Percentiles rank a stretch among this genome's conserved stretches.
Evolutionary conservation across 1,140 invertebrate species (phyloP).

Genomic region (Steinernema feltiae): DNA sequence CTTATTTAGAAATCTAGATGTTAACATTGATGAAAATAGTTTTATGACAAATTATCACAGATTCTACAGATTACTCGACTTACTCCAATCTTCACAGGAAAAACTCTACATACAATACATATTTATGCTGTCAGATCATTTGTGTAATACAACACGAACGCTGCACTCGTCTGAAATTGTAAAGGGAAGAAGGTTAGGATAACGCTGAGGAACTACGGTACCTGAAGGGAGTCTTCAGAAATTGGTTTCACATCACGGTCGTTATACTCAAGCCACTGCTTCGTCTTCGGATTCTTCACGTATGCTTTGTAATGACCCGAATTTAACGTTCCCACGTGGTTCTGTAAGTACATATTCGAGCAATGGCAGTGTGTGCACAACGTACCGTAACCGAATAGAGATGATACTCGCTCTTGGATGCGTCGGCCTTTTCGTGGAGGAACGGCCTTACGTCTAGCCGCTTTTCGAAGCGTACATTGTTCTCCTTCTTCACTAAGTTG

Average conservation of each 20-base stretch:
- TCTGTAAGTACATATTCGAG: not conserved
- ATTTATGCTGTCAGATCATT: not conserved
- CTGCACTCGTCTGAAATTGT: constrained; percentile 7
- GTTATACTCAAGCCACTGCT: not conserved
- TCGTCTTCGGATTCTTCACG: not conserved
- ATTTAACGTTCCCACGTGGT: constrained; percentile 15
- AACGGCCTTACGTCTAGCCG: constrained; percentile 5
- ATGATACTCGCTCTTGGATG: not conserved
- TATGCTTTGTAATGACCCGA: constrained; percentile 16
- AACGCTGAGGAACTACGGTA: not conserved
- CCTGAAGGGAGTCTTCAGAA: not conserved
- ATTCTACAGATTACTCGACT: too few species aligned
- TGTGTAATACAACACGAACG: constrained; percentile 10
- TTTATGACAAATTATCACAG: not conserved
- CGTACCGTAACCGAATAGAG: constrained; percentile 19
- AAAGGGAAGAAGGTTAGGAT: not conserved
- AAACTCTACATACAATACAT: not conserved
- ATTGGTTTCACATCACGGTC: not conserved
- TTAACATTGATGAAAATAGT: too few species aligned
- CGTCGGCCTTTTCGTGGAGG: not conserved
- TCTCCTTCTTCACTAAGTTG: constrained; percentile 8
- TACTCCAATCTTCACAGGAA: too few species aligned
- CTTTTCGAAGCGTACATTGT: constrained; percentile 5
- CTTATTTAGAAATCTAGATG: not conserved
- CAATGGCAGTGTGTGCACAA: not conserved